Evolutionary conservation across 2,113 vertebrate genomes (phyloP).

Genomic region (Hippocampus guttulatus): DNA sequence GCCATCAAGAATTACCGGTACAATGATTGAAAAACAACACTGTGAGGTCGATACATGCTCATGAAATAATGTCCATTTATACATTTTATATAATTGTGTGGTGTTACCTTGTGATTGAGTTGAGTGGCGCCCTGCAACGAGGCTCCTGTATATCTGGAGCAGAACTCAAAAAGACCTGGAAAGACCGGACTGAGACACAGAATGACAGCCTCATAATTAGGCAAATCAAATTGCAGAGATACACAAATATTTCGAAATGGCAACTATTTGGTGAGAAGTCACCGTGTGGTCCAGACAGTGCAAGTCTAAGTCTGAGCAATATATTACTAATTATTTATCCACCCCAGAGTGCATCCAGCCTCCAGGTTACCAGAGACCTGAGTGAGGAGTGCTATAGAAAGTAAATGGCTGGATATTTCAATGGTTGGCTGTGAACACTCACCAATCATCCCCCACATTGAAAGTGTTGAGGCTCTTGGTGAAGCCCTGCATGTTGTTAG

Average conservation of each 20-base stretch:
- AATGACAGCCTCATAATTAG: not conserved
- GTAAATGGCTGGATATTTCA: not conserved
- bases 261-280: too few relatives aligned
- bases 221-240: not conserved
- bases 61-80: too few relatives aligned
- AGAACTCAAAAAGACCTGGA: slow-evolving; percentile 97
- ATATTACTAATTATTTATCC: not conserved
- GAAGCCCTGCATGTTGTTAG: slow-evolving; percentile 99
- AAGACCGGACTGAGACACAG: slow-evolving; percentile 85
- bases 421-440: slow-evolving; percentile 40
- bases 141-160: slow-evolving; percentile 94
- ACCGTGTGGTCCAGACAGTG: not conserved
- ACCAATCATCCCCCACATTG: slow-evolving; percentile 98
- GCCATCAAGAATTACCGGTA: not conserved
- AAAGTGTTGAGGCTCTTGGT: slow-evolving; percentile 98
- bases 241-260: too few relatives aligned
- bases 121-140: slow-evolving; percentile 97
- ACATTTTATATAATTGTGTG: not conserved
- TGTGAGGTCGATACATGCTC: not conserved
- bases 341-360: too few relatives aligned
- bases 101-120: slow-evolving; percentile 92
- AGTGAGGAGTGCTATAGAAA: not conserved
- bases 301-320: not conserved
- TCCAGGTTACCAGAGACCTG: too few relatives aligned
- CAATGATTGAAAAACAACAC: not conserved